Conservation (phyloP, 2,113 vertebrate genomes). For the Centropus unirufus region DNA sequence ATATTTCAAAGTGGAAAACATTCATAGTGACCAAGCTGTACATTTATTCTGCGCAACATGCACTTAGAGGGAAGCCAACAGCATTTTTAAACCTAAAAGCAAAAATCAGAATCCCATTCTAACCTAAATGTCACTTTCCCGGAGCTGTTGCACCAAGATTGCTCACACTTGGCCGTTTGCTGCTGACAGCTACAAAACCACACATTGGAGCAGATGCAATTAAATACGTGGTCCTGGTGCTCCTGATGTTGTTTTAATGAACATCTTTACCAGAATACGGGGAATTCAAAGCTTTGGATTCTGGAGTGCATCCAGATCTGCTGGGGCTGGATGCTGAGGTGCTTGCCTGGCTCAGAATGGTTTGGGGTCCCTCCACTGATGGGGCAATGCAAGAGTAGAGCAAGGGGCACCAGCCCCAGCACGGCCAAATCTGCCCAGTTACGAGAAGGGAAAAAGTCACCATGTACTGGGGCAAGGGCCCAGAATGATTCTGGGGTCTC, state of each 20-base stretch:
- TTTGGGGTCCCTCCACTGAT: too few relatives aligned
- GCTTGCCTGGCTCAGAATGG: background rate
- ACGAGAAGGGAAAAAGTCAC: background rate
- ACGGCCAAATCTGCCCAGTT: background rate
- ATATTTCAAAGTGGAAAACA: background rate
- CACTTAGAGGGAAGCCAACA: background rate
- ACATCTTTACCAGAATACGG: background rate
- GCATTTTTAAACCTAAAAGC: background rate
- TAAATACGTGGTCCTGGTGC: background rate
- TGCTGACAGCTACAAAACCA: background rate
- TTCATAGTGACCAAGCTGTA: background rate
- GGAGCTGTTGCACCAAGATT: background rate
- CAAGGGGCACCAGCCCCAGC: background rate
- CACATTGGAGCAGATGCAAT: rapidly evolving
- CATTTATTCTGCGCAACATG: background rate
- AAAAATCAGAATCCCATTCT: background rate
- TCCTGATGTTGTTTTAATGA: too few relatives aligned
- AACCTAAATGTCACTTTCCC: background rate
- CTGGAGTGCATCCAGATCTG: rapidly evolving
- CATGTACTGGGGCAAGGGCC: background rate
- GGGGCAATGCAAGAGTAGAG: background rate
- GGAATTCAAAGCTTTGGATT: background rate
- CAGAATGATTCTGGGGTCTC: background rate
- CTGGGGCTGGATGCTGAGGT: background rate
- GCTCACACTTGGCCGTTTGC: background rate